These are phyloP conservation scores for Glyphotaelius pellucidus DNA, from an alignment of 2,888 invertebrate genomes.

Conservation along the genomic window DNA sequence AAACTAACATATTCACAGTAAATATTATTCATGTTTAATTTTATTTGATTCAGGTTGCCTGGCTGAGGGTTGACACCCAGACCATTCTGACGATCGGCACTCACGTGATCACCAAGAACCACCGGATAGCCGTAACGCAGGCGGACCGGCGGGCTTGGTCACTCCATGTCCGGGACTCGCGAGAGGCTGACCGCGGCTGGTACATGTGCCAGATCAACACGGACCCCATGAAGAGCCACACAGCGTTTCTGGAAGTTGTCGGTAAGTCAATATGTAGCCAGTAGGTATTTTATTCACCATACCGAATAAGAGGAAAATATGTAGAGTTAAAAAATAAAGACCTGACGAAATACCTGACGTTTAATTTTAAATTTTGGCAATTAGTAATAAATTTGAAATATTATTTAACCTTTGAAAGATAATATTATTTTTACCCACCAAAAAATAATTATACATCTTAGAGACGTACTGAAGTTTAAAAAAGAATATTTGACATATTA, in stretches of 20 bases:
- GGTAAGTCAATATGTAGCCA: conserved; percentile 78
- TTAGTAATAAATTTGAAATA: no score
- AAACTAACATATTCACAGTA: no score
- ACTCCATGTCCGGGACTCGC: conserved; percentile 89
- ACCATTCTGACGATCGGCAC: conserved; percentile 93
- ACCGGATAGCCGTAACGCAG: conserved; percentile 90
- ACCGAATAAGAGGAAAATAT: no score
- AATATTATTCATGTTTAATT: no score
- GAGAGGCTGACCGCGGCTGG: conserved; percentile 91
- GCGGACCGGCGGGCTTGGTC: conserved; percentile 92
- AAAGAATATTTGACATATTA: no score
- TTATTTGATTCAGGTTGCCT: conserved; percentile 84
- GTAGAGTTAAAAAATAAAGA: no score
- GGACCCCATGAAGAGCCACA: conserved; percentile 94
- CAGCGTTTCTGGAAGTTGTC: conserved; percentile 91
- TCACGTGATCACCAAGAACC: conserved; percentile 94
- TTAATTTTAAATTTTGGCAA: no score
- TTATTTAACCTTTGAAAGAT: no score
- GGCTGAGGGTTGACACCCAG: conserved; percentile 94
- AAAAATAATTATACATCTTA: no score
- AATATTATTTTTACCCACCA: no score
- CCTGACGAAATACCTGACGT: no score
- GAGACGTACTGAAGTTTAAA: no score
- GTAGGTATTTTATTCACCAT: neutral
- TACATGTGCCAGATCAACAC: conserved; percentile 97